Percentiles rank a stretch among this genome's conserved stretches.
Evolutionary conservation across 2,797 vertebrate species (phyloP).

Genomic region (Gymnothorax reevesii): DNA sequence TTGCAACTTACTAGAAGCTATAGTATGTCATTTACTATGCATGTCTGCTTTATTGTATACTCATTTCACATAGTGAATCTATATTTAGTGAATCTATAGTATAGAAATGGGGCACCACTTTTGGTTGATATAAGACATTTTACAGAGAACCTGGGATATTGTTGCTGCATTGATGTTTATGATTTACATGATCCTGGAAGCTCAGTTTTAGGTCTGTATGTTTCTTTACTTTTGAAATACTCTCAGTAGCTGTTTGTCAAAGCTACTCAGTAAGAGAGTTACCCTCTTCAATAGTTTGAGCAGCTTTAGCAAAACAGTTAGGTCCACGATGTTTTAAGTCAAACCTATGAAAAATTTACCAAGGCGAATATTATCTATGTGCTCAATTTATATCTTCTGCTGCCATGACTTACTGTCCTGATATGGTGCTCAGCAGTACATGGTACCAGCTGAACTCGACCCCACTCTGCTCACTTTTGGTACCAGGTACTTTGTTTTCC

Average conservation of each 20-base stretch:
- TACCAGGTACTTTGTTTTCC: too few relatives aligned
- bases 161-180: neutral
- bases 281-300: neutral
- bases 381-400: too few relatives aligned
- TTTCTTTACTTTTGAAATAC: neutral
- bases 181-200: neutral
- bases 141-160: neutral
- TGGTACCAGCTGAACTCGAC: too few relatives aligned
- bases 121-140: conserved; percentile 1
- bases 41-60: conserved; percentile 32
- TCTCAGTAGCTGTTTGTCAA: neutral
- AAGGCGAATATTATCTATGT: neutral
- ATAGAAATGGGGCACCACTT: neutral
- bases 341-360: neutral
- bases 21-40: conserved; percentile 23
- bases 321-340: neutral
- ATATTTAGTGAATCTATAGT: conserved; percentile 51
- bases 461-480: too few relatives aligned
- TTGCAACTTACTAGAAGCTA: conserved; percentile 39
- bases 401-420: too few relatives aligned
- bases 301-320: neutral
- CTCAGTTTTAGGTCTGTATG: neutral
- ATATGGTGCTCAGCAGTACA: too few relatives aligned
- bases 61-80: conserved; percentile 13
- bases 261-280: neutral